Evolutionary conservation across 1,140 invertebrate genomes (phyloP).

Genomic region (Drosophila pallidifrons): DNA sequence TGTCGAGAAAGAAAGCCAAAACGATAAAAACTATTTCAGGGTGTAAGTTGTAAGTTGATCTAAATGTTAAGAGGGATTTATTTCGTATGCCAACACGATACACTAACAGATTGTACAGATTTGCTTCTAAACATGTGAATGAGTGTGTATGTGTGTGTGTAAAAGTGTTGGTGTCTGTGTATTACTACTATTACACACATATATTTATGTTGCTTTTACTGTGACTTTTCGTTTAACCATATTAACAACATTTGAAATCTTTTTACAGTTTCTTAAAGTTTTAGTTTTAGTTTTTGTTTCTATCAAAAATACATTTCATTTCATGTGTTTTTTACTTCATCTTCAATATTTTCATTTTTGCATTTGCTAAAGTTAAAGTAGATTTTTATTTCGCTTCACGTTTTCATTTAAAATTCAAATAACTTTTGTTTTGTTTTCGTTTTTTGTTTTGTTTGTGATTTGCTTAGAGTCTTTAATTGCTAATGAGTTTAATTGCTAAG

Average conservation of each 20-base stretch:
- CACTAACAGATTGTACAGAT: slow-evolving; percentile 32
- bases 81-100: slow-evolving; percentile 27
- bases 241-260: slow-evolving; percentile 56
- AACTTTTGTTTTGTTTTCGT: slow-evolving; percentile 35
- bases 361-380: slow-evolving; percentile 54
- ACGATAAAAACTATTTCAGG: slow-evolving; percentile 26
- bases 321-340: slow-evolving; percentile 49
- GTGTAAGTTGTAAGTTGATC: background rate
- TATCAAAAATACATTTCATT: slow-evolving; percentile 76
- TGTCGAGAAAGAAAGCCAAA: slow-evolving; percentile 6
- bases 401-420: slow-evolving; percentile 62
- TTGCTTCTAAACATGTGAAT: slow-evolving; percentile 30
- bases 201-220: slow-evolving; percentile 34
- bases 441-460: slow-evolving; percentile 19
- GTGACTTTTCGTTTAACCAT: slow-evolving; percentile 37
- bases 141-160: slow-evolving; percentile 5
- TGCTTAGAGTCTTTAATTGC: slow-evolving; percentile 46
- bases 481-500: slow-evolving; percentile 71
- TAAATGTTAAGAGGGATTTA: slow-evolving; percentile 22
- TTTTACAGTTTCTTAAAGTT: slow-evolving; percentile 35
- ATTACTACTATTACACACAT: slow-evolving; percentile 43
- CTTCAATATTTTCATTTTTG: slow-evolving; percentile 44
- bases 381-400: slow-evolving; percentile 53
- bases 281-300: slow-evolving; percentile 30
- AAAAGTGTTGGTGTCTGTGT: slow-evolving; percentile 12